Base-by-base conservation (phyloP, 2,888 invertebrate genomes). In the Heliconius sara region DNA sequence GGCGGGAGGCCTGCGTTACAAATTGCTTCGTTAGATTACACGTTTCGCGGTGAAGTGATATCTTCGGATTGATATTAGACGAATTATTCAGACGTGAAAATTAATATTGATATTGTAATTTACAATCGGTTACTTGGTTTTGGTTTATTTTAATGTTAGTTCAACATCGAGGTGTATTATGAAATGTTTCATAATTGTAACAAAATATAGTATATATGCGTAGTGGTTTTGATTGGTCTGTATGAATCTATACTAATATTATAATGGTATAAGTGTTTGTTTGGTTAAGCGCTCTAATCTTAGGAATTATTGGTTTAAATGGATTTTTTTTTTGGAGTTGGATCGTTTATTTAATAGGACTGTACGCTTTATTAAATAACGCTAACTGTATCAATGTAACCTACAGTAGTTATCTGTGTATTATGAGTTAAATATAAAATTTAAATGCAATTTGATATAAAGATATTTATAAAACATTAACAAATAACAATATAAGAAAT, bases 1-100 rank as follows among this genome's bases (percentile, higher is more conserved):
- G 83, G 83, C 84, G 84, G 74, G 83, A 82, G 81, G 82, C 84
- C 85, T 84, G 86, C 84, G 84, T 87, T 87, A 86, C 87, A 88
- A 89, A 89, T 90, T 88, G 87, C 85, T 84, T 79, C 83, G 82
- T 83, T 79, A 82, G 79, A 82, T 83, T 82, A 81, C 79, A 81
- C 80, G 78, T 70, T 84, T 73, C 77, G 77, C 60, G 77, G 79
- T 79, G 63, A 52, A 82, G 57, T 70, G 77, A 81, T 79, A 81
- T 72, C 82, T 73, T 67, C 77, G 73, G 79, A 81, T 79, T 82
- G 81, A 76, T 80, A 81, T 79, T 76, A 77, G 77, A 47, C 47
- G 76, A 81, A 79, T 79, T 78, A 79, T 81, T 75, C 71, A 77
- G 57, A 57, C 77, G 73, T 60, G 67, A 70, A 74, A 74, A 79